Percentiles rank a stretch among this genome's conserved stretches.
phyloP scores from a whole-genome alignment of 2,888 invertebrate genomes.

The Latrodectus elegans region DNA sequence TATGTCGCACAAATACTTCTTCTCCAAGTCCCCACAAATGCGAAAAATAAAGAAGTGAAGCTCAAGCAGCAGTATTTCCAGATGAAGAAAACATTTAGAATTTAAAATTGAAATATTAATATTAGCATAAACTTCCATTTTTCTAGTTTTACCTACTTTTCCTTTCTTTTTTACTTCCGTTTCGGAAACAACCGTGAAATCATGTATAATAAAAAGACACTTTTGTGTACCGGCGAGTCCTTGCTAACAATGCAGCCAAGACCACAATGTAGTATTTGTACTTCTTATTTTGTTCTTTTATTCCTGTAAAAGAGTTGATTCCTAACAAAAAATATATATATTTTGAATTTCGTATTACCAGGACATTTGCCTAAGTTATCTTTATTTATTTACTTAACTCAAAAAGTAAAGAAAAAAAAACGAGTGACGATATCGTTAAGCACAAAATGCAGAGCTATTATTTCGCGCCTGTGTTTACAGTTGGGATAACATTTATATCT shows the following conservation, averaged over 20 bases:
- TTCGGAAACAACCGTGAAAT: slow-evolving; percentile 34
- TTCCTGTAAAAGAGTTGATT: not conserved
- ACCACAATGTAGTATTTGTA: slow-evolving; percentile 20
- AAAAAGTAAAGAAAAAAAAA: not conserved
- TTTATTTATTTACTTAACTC: not conserved
- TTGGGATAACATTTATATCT: too few species aligned
- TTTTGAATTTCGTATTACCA: slow-evolving; percentile 25
- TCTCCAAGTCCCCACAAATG: too few species aligned
- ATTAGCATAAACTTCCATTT: slow-evolving; percentile 46
- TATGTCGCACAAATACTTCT: too few species aligned
- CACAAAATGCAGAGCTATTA: slow-evolving; percentile 39
- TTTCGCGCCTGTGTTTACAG: slow-evolving; percentile 3
- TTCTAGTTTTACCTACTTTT: not conserved
- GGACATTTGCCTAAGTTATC: slow-evolving; percentile 50
- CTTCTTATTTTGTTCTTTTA: not conserved
- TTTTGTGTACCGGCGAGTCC: slow-evolving; percentile 14
- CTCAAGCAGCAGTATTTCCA: not conserved
- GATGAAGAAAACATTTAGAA: slow-evolving; percentile 42
- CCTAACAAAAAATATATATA: slow-evolving; percentile 1
- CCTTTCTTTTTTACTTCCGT: not conserved
- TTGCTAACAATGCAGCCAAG: slow-evolving; percentile 48
- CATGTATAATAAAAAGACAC: slow-evolving; percentile 51
- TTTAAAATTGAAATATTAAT: slow-evolving; percentile 63
- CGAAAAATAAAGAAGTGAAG: too few species aligned
- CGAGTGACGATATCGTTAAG: slow-evolving; percentile 17